phyloP scores from a whole-genome alignment of 2,888 invertebrate genomes.

The Iselma pallidipennis region DNA sequence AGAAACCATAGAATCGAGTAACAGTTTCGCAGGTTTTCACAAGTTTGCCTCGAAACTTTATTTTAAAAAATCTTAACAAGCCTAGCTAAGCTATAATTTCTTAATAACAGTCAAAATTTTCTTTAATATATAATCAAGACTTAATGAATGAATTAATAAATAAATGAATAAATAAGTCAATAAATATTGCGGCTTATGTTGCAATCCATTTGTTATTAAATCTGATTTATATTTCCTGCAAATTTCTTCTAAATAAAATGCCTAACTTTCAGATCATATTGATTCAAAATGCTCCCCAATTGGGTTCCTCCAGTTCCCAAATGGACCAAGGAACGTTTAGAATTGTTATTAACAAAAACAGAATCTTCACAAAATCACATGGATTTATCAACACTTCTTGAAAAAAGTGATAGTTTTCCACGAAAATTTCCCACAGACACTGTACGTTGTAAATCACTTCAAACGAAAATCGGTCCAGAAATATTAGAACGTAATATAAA shows the following conservation, averaged over 20 bases:
- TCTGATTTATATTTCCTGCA: neutral
- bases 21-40: no score
- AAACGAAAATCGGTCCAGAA: constrained; percentile 25
- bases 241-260: neutral
- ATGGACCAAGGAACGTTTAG: constrained; percentile 26
- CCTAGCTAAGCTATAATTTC: no score
- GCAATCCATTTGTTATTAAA: neutral
- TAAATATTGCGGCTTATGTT: neutral
- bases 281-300: constrained; percentile 15
- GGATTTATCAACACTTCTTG: constrained; percentile 35
- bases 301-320: constrained; percentile 31
- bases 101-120: no score
- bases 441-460: constrained; percentile 42
- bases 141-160: no score
- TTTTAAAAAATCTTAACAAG: no score
- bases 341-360: neutral
- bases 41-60: no score
- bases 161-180: no score
- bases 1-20: no score
- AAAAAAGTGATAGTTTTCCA: constrained; percentile 52
- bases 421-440: constrained; percentile 52
- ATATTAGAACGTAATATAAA: constrained; percentile 54
- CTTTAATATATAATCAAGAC: no score
- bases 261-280: neutral
- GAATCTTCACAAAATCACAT: neutral